Evolutionary conservation across 1,140 invertebrate species (phyloP).

Genomic region (Panonychus citri): DNA sequence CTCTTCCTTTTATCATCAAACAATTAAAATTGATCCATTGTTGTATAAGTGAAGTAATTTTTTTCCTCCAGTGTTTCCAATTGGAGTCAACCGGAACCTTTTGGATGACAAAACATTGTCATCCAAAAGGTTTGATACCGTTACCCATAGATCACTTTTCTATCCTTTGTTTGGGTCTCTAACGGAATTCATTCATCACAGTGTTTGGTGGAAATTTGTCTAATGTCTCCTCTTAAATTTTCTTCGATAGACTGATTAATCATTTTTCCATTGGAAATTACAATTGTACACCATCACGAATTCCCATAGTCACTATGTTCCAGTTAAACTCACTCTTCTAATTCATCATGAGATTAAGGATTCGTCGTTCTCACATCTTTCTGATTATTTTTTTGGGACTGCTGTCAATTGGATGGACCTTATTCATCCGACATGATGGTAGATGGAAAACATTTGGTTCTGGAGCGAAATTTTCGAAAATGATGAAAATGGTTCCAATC

Average conservation of each 20-base stretch:
- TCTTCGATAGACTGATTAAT: too few relatives aligned
- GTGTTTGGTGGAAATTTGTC: too few relatives aligned
- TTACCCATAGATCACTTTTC: too few relatives aligned
- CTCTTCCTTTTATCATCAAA: too few relatives aligned
- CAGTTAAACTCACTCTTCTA: too few relatives aligned
- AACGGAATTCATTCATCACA: too few relatives aligned
- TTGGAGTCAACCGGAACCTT: constrained; percentile 32
- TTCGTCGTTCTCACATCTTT: background rate
- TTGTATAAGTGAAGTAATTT: background rate
- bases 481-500: background rate
- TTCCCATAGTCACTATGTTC: too few relatives aligned
- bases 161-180: too few relatives aligned
- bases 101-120: constrained; percentile 33
- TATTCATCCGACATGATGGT: background rate
- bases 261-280: too few relatives aligned
- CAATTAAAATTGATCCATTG: too few relatives aligned
- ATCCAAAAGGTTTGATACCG: constrained; percentile 34
- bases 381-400: background rate
- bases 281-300: too few relatives aligned
- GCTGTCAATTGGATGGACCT: background rate
- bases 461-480: background rate
- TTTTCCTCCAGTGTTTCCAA: background rate
- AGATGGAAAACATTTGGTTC: background rate
- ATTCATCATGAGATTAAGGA: background rate
- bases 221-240: too few relatives aligned